Evolutionary conservation across 2,888 invertebrate species (phyloP), one percentile per base, ranked within the genome.

Genomic region (Tenthredo amoena): DNA sequence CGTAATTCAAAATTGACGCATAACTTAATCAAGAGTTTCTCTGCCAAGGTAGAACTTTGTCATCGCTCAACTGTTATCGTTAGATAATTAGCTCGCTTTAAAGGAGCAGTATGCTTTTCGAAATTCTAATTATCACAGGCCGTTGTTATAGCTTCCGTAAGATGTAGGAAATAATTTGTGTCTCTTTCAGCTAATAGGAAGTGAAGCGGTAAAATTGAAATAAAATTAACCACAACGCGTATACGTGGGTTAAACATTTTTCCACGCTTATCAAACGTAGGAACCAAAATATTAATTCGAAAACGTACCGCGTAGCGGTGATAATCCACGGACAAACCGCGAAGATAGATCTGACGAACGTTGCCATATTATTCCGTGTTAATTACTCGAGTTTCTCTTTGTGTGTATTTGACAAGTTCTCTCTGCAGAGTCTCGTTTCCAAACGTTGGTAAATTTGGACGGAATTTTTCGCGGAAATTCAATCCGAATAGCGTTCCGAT

Each of bases 21-120:
- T 31, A 77, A 77, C 77, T 77, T 77, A 55, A 77, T 77, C 77
- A 55, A 77, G 77, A 55, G 50, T 77, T 55, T 77, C 50, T 34
- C 77, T 12, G 10, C 26, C 12, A 31, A 40, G 74, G 43, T 21
- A 43, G 31, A 74, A 74, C 74, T 74, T 74, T 74, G 26, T 74
- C 74, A 43, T 74, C 37, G 26, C 74, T 74, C 74, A 74, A 43
- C 10, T 74, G 15, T 74, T 74, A 74, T 74, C 74, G 31, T 71
- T 21, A 40, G 43, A 74, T 43, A 74, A 74, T 74, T 74, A 74
- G 43, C 74, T 74, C 21, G 12, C 74, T 21, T 43, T 18, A 74
- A 43, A 40, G 40, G 43, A 74, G 26, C 40, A 31, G 10, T 21
- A 43, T 40, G 43, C 74, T 43, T 74, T 21, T n/a, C 72, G 3